Base-by-base conservation (phyloP, 2,113 vertebrate genomes). In the Callaeas wilsoni region DNA sequence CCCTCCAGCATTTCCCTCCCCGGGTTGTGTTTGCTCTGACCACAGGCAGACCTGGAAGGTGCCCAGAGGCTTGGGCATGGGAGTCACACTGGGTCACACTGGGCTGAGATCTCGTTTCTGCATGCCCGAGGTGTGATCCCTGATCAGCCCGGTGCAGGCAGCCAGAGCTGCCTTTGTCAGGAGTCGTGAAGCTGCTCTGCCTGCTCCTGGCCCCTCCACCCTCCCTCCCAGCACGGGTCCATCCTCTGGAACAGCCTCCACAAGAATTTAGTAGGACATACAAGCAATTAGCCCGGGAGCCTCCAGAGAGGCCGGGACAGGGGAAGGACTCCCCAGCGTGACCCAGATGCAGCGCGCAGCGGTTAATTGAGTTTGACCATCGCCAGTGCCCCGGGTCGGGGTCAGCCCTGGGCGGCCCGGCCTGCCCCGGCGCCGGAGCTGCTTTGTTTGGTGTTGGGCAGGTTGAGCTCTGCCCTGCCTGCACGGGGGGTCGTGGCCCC, bases 171-270 rank as follows among this genome's bases (percentile, higher is more conserved):
- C 30, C 11, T 25, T 39, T 1, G 0, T 7, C 47, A 29, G 1
- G 0, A 16, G 35, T 4, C 0, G 0, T 0, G 47, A 8, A 26
- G 62, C 47, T 4, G 6, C 70, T 42, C 44, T 1, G 9, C 29
- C 46, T 18, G 21, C 60, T 82, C 27, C 75, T 9, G 47, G 18
- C 79, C 47, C 64, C 7, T 15, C 63, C 10, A 0, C 46, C 50
- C 44, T 17, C n/a, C 17, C 63, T 79, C 14, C 76, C 76, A 73
- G 53, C 53, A 9, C 37, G 8, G 6, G 6, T 2, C 18, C 25
- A 37, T 47, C 42, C 39, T 2, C 68, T 30, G 73, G 46, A 55
- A 6, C 60, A 44, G 55, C 57, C 65, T 82, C 60, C 11, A 8
- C 3, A 49, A 30, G 59, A 23, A 42, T 62, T 57, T 1, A 22